phyloP scores from a whole-genome alignment of 37 sponge, comb jelly and placozoan genomes.

The Tethya wilhelma region DNA sequence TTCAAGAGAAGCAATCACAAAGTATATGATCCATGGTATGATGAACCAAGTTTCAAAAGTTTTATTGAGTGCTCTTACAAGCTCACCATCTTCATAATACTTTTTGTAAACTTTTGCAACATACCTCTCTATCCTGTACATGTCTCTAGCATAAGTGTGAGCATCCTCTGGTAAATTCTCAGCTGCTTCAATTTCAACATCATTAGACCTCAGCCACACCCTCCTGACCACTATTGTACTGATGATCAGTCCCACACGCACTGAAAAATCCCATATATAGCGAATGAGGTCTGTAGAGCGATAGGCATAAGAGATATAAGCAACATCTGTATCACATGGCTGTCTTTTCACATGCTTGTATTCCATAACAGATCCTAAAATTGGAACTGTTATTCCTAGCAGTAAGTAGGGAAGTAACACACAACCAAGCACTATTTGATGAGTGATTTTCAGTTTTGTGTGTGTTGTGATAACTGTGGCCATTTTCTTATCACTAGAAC shows the following conservation, averaged over 20 bases:
- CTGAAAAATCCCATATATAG: slow-evolving; percentile 1
- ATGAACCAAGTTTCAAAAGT: slow-evolving; percentile 40
- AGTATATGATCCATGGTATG: slow-evolving; percentile 25
- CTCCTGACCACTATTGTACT: neutral
- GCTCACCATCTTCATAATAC: slow-evolving; percentile 14
- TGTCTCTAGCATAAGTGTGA: neutral
- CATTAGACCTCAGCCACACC: neutral
- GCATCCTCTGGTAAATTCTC: neutral
- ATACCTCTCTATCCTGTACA: too few relatives aligned
- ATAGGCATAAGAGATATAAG: slow-evolving; percentile 2
- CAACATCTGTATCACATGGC: neutral
- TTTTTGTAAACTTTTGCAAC: too few relatives aligned
- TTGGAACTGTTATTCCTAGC: slow-evolving; percentile 9
- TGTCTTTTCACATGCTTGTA: neutral
- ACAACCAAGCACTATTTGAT: neutral
- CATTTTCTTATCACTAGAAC: too few relatives aligned
- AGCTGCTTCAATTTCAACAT: neutral
- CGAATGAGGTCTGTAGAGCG: slow-evolving; percentile 6
- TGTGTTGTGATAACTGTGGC: too few relatives aligned
- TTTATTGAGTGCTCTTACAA: neutral
- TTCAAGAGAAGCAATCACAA: slow-evolving; percentile 5
- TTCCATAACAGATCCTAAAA: slow-evolving; percentile 3
- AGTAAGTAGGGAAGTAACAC: slow-evolving; percentile 6
- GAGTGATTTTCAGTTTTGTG: too few relatives aligned
- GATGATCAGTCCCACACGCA: neutral